Base-by-base conservation (phyloP, 2,797 vertebrate species). In the Pseudochirops corinnae region DNA sequence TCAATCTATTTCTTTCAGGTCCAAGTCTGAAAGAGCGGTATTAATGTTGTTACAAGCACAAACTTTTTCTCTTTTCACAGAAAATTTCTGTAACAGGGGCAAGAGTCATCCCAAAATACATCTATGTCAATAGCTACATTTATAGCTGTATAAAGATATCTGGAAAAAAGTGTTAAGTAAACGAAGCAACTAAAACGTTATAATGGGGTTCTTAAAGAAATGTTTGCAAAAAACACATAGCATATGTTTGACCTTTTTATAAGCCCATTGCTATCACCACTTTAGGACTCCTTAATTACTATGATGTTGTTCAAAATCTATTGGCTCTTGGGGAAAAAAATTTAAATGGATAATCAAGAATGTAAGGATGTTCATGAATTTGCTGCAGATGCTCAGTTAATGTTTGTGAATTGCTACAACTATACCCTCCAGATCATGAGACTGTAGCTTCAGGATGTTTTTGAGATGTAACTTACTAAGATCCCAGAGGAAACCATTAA, bases 391-490 rank as follows among this genome's bases (percentile, higher is more conserved):
- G 97, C 99, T 92, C 99, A 99, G 93, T 98, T 99, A 95, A 99
- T 99, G 99, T 99, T 99, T 96, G 99, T 99, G 98, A 99, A 99
- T 97, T 99, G 99, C 98, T 99, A 99, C 97, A 99, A 99, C 97
- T 99, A 98, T 95, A 99, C 97, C 99, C 99, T 96, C 99, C 99
- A 53, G 98, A 99, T 26, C 98, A 99, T 90, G 99, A 99, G 97
- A 98, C 99, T 46, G 99, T 99, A 93, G 94, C 97, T 96, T 92
- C 97, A 99, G 99, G 99, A 99, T 90, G 98, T 99, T 95, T 99
- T 99, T 98, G 99, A 99, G 98, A 98, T 97, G 13, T 98, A 98
- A 93, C 99, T 99, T 98, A 98, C 98, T 56, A 99, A 99, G 98
- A 98, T 99, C 97, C 98, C 99, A 29, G 98, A 99, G 50, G 99